A percentile compares a stretch with the other conserved stretches of the same genome.
Conservation (phyloP, 2,797 vertebrate species). For the Remorina albescens region DNA sequence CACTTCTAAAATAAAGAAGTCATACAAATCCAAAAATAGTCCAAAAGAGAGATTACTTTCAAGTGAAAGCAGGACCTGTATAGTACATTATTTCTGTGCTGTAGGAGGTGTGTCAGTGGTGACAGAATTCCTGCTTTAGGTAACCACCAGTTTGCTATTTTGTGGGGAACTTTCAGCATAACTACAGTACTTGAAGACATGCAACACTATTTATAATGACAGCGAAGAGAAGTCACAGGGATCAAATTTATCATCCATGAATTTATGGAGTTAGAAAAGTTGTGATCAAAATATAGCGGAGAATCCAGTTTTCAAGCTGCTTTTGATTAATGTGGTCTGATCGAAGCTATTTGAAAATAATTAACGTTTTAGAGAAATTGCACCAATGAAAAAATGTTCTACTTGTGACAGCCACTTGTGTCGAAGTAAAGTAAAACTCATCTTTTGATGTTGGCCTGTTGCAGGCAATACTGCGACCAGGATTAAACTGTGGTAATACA, state of each 20-base stretch:
- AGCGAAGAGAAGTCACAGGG: background rate
- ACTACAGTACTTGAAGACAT: constrained; percentile 1
- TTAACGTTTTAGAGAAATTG: background rate
- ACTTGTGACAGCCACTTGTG: background rate
- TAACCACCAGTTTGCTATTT: background rate
- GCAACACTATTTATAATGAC: constrained; percentile 1
- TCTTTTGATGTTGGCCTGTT: background rate
- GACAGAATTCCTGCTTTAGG: background rate
- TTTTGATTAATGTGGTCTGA: constrained; percentile 6
- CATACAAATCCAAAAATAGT: too few species aligned
- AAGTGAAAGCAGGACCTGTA: too few species aligned
- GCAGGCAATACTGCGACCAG: background rate
- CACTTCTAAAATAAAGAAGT: too few species aligned
- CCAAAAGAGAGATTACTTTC: too few species aligned
- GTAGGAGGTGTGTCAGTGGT: constrained; percentile 1
- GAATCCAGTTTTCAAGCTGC: background rate
- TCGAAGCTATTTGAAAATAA: background rate
- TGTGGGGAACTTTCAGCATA: background rate
- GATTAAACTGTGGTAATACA: background rate
- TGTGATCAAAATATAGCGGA: background rate
- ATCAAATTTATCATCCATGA: constrained; percentile 19
- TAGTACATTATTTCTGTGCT: constrained; percentile 4
- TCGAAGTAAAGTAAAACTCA: background rate
- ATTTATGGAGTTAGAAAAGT: constrained; percentile 15
- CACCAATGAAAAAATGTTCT: background rate